phyloP scores from a whole-genome alignment of 1,140 invertebrate species.

The Eufriesea mexicana region DNA sequence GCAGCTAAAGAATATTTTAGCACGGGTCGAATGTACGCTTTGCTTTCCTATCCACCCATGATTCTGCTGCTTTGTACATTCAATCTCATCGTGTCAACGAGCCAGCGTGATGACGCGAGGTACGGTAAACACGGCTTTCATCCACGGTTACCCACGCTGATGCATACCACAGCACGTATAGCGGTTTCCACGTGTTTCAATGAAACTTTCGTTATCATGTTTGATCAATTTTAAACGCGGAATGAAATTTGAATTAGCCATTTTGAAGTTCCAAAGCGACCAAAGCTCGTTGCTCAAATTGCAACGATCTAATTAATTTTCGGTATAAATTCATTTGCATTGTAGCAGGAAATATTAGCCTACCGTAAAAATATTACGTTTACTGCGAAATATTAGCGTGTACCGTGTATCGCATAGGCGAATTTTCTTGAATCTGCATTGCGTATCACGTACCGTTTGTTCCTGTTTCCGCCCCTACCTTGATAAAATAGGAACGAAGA shows the following conservation, averaged over 20 bases:
- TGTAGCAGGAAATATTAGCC: too few relatives aligned
- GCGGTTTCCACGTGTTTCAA: slow-evolving; percentile 15
- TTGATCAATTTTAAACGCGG: background rate
- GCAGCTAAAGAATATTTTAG: background rate
- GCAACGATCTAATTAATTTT: too few relatives aligned
- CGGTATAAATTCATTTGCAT: too few relatives aligned
- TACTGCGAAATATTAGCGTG: slow-evolving; percentile 4
- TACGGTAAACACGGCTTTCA: slow-evolving; percentile 50
- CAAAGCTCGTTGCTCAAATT: too few relatives aligned
- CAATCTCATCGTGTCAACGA: slow-evolving; percentile 58
- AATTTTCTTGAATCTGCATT: slow-evolving; percentile 79
- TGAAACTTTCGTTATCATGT: background rate
- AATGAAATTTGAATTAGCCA: background rate
- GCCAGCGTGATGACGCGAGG: slow-evolving; percentile 42
- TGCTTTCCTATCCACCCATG: background rate
- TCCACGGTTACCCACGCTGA: slow-evolving; percentile 28
- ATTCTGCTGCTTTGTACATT: slow-evolving; percentile 61
- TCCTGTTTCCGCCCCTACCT: slow-evolving; percentile 32
- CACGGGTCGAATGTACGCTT: background rate
- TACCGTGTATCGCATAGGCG: slow-evolving; percentile 51
- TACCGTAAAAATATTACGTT: too few relatives aligned
- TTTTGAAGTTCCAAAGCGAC: background rate
- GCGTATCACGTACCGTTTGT: slow-evolving; percentile 76
- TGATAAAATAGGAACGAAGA: slow-evolving; percentile 77
- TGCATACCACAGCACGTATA: slow-evolving; percentile 38